These are phyloP conservation scores for Girardinus metallicus DNA, from an alignment of 2,797 vertebrate genomes.

Conservation along the genomic window DNA sequence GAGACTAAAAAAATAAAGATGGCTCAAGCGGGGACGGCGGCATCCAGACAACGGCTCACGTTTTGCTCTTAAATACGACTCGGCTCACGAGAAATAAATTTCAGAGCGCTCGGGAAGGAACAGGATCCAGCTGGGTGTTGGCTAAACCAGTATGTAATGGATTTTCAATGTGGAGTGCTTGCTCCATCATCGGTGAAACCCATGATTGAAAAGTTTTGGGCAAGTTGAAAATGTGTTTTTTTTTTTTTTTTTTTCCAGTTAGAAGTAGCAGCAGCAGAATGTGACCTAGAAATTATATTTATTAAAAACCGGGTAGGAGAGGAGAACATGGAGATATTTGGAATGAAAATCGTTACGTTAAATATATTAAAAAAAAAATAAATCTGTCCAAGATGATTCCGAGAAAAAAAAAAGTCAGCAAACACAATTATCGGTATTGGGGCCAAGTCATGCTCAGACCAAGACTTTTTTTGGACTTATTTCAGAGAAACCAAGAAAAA, in stretches of 20 bases:
- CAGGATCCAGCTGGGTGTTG: slow-evolving; percentile 55
- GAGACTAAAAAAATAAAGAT: slow-evolving; percentile 60
- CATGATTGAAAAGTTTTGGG: slow-evolving; percentile 66
- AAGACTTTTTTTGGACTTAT: slow-evolving; percentile 28
- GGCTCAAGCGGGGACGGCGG: slow-evolving; percentile 48
- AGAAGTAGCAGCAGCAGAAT: slow-evolving; percentile 46
- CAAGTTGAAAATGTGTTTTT: slow-evolving; percentile 54
- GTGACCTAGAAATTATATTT: slow-evolving; percentile 67
- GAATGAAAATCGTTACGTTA: slow-evolving; percentile 32
- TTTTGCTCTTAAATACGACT: slow-evolving; percentile 51
- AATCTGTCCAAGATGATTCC: slow-evolving; percentile 30
- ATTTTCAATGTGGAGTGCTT: slow-evolving; percentile 47
- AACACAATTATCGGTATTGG: slow-evolving; percentile 19
- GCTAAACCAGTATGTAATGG: slow-evolving; percentile 61
- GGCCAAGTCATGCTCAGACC: slow-evolving; percentile 36
- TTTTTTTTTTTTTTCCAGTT: slow-evolving; percentile 44
- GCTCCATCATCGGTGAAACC: slow-evolving; percentile 49
- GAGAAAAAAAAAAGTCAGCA: slow-evolving; percentile 27
- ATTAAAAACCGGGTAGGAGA: slow-evolving; percentile 26
- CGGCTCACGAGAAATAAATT: slow-evolving; percentile 73
- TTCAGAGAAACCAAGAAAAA: slow-evolving; percentile 32
- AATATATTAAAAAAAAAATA: slow-evolving; percentile 6
- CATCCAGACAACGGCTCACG: slow-evolving; percentile 55
- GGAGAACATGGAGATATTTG: slow-evolving; percentile 30
- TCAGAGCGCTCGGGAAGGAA: slow-evolving; percentile 48